These are phyloP conservation scores for Steinernema carpocapsae DNA, from an alignment of 2,888 invertebrate genomes.

Conservation along the genomic window DNA sequence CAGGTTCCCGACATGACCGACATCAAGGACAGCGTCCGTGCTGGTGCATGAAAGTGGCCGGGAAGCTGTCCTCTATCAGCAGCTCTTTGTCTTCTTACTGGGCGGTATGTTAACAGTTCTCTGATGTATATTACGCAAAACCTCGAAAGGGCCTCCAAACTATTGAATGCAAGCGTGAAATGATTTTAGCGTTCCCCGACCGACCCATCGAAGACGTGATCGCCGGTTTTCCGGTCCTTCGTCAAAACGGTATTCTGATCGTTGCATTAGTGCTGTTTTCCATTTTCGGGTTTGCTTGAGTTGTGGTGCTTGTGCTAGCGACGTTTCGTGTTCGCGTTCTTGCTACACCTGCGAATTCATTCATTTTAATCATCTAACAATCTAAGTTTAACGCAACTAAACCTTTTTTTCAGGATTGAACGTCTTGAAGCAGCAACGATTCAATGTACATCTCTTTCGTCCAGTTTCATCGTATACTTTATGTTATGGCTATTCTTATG, in stretches of 20 bases:
- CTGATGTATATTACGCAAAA: background rate
- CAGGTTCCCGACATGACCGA: conserved; percentile 80
- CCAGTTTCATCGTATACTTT: too few relatives aligned
- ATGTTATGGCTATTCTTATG: too few relatives aligned
- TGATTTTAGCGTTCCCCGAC: conserved; percentile 30
- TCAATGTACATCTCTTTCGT: background rate
- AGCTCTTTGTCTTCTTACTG: conserved; percentile 62
- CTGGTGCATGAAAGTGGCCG: conserved; percentile 95
- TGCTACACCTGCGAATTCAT: background rate
- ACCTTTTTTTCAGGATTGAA: conserved; percentile 22
- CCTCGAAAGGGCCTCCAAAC: background rate
- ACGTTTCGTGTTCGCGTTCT: background rate
- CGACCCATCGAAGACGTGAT: conserved; percentile 23
- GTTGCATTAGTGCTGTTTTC: conserved; percentile 7
- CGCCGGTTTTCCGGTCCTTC: background rate
- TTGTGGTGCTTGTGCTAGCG: conserved; percentile 21
- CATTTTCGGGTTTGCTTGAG: conserved; percentile 7
- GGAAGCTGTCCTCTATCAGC: conserved; percentile 84
- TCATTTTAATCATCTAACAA: background rate
- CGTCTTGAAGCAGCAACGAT: background rate
- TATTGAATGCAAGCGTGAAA: background rate
- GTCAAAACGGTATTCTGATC: conserved; percentile 17
- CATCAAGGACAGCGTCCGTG: conserved; percentile 92
- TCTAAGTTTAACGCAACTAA: background rate
- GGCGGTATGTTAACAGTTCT: conserved; percentile 57